Evolutionary conservation across 2,888 invertebrate genomes (phyloP).

Genomic region (Diadegma fenestrale): DNA sequence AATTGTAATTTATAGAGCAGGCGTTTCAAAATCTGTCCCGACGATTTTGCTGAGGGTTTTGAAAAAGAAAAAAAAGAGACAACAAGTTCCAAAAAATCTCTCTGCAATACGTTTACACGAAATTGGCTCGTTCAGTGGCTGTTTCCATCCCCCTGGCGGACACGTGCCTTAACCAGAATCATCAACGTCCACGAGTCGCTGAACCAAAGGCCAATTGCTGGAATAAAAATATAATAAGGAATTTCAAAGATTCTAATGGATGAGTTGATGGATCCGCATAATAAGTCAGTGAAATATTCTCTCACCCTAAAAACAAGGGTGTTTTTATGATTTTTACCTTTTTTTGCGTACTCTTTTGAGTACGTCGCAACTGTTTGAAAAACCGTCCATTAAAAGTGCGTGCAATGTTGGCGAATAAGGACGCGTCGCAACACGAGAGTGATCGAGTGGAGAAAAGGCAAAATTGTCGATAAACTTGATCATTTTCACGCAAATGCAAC

Average conservation of each 20-base stretch:
- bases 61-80: background rate
- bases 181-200: background rate
- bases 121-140: no score
- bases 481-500: conserved; percentile 10
- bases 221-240: background rate
- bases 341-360: background rate
- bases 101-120: no score
- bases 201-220: background rate
- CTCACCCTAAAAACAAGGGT: background rate
- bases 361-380: conserved; percentile 18
- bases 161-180: background rate
- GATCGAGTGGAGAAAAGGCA: conserved; percentile 27
- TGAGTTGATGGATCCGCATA: background rate
- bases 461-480: conserved; percentile 35
- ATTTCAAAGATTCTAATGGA: background rate
- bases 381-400: conserved; percentile 48
- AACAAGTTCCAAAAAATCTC: no score
- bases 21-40: background rate
- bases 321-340: conserved; percentile 3
- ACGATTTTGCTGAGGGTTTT: background rate
- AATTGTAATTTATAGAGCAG: conserved; percentile 87
- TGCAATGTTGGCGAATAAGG: conserved; percentile 9
- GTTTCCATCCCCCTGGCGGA: background rate
- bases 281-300: conserved; percentile 12
- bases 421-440: conserved; percentile 6